phyloP scores from a whole-genome alignment of 92 coral and sea anemone genomes.

The Montipora capitata region DNA sequence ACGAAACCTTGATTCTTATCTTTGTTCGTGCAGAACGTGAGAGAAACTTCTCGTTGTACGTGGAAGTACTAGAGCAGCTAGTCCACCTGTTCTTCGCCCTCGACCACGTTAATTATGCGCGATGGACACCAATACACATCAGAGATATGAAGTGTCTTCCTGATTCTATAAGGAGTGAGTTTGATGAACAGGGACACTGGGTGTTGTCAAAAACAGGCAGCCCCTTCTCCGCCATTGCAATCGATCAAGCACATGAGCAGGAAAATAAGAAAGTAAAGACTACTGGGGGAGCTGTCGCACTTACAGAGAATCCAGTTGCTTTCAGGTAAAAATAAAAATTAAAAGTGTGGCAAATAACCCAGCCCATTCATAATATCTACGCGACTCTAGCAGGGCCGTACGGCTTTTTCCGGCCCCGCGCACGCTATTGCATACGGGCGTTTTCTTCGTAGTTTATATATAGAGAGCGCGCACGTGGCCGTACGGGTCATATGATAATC shows the following conservation, averaged over 20 bases:
- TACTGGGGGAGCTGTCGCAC: conserved; percentile 58
- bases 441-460: no score
- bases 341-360: background rate
- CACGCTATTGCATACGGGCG: no score
- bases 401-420: no score
- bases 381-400: no score
- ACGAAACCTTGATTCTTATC: conserved; percentile 21
- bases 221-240: conserved; percentile 27
- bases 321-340: conserved; percentile 18
- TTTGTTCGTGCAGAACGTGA: conserved; percentile 64
- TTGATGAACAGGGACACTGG: conserved; percentile 24
- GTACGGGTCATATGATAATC: no score
- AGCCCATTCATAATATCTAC: no score
- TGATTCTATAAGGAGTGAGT: conserved; percentile 16
- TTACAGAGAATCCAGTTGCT: conserved; percentile 64
- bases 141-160: conserved; percentile 41
- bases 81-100: conserved; percentile 68
- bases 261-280: conserved; percentile 23
- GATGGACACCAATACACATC: conserved; percentile 6
- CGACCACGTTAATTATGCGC: conserved; percentile 66
- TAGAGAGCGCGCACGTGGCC: no score
- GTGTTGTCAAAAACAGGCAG: conserved; percentile 33
- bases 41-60: conserved; percentile 59
- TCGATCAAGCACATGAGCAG: conserved; percentile 36
- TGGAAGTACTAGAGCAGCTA: conserved; percentile 52